Evolutionary conservation across 2,113 vertebrate species (phyloP).

Genomic region (Tauraco erythrolophus): DNA sequence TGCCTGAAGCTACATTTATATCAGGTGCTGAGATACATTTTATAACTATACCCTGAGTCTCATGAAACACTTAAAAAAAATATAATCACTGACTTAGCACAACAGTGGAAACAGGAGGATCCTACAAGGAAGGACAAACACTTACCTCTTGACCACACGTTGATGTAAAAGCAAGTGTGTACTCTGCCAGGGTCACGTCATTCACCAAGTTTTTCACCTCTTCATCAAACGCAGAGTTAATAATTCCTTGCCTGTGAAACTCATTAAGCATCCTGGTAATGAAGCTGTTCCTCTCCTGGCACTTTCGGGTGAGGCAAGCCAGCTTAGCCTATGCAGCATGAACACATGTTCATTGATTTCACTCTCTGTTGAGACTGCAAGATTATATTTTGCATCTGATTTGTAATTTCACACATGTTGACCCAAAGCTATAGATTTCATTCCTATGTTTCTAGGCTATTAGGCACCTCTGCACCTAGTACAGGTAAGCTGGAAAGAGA

Average conservation of each 20-base stretch:
- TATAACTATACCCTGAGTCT: neutral
- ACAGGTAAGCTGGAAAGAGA: neutral
- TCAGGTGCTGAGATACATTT: neutral
- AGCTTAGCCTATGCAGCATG: conserved; percentile 53
- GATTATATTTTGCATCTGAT: neutral
- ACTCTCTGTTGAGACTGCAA: neutral
- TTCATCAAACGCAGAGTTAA: conserved; percentile 53
- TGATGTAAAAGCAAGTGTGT: conserved; percentile 36
- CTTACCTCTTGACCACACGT: conserved; percentile 5
- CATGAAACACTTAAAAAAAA: neutral
- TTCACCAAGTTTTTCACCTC: conserved; percentile 68
- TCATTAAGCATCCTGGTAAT: conserved; percentile 69
- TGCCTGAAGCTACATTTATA: neutral
- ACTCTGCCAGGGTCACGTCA: conserved; percentile 75
- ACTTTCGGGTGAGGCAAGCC: conserved; percentile 83
- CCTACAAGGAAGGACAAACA: neutral
- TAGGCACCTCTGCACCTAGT: neutral
- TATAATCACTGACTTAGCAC: neutral
- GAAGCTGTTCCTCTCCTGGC: conserved; percentile 80
- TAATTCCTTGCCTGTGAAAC: conserved; percentile 54
- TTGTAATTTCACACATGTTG: neutral
- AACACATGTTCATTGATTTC: neutral
- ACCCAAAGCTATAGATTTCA: neutral
- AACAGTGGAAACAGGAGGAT: neutral
- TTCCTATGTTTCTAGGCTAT: neutral